Evolutionary conservation across 2,113 vertebrate species (phyloP).

Genomic region (Rhea americana): DNA sequence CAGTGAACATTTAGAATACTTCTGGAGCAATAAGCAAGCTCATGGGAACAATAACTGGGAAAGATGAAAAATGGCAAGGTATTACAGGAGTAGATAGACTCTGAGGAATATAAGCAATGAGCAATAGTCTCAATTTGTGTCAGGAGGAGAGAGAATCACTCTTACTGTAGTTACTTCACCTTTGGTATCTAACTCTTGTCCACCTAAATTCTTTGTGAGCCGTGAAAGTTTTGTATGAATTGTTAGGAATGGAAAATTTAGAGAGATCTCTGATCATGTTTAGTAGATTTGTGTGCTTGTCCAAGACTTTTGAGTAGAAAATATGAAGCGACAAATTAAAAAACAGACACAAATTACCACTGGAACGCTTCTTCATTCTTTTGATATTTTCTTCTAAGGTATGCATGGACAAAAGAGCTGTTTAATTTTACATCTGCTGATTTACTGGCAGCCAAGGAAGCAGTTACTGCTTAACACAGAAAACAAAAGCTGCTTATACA

Average conservation of each 20-base stretch:
- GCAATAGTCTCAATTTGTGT: slow-evolving; percentile 10
- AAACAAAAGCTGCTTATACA: not conserved
- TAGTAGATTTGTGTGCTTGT: not conserved
- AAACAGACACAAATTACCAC: not conserved
- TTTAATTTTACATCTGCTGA: slow-evolving; percentile 23
- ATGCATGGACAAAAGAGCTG: not conserved
- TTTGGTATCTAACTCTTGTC: not conserved
- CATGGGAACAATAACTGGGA: not conserved
- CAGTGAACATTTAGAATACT: not conserved
- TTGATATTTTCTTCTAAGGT: not conserved
- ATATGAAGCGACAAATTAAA: not conserved
- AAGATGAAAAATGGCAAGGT: not conserved
- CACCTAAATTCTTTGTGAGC: not conserved
- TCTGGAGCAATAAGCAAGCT: slow-evolving; percentile 10
- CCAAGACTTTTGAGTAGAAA: not conserved
- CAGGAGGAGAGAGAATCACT: not conserved
- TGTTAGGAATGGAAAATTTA: not conserved
- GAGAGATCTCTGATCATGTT: not conserved
- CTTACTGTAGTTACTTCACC: not conserved
- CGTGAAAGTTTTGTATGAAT: not conserved
- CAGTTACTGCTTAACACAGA: not conserved
- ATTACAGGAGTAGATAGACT: not conserved
- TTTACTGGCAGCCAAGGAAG: not conserved
- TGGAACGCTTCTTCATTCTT: not conserved
- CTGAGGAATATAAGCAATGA: not conserved